phyloP scores from a whole-genome alignment of 2,797 vertebrate genomes.

The Glyptemys insculpta region DNA sequence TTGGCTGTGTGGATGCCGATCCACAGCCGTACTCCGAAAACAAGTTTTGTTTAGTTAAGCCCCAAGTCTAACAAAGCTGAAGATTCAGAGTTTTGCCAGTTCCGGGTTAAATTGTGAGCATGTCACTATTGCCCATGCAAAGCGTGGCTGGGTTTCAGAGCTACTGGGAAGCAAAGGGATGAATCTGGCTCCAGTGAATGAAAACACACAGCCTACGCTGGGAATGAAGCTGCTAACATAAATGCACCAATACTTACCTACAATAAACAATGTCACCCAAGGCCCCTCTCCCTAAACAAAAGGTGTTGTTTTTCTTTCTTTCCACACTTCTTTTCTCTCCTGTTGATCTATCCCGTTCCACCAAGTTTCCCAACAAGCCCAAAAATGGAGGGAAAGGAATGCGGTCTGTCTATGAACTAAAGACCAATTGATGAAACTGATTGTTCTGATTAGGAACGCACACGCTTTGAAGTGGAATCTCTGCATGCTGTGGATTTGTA shows the following conservation, averaged over 20 bases:
- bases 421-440: rapidly evolving
- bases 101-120: constrained; percentile 14
- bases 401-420: neutral
- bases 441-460: rapidly evolving
- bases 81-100: constrained; percentile 30
- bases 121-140: neutral
- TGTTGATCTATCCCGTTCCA: neutral
- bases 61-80: constrained; percentile 64
- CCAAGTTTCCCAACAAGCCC: neutral
- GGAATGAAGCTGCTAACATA: neutral
- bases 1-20: neutral
- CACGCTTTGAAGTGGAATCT: rapidly evolving
- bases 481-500: rapidly evolving
- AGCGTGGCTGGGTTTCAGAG: neutral
- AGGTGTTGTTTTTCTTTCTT: neutral
- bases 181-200: neutral
- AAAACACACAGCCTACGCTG: rapidly evolving
- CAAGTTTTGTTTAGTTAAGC: constrained; percentile 73
- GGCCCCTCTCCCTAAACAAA: neutral
- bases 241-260: neutral
- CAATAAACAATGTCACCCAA: neutral
- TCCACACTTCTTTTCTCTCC: neutral
- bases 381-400: rapidly evolving
- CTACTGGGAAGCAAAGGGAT: neutral
- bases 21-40: constrained; percentile 36